Percentiles rank a stretch among this genome's conserved stretches.
These are phyloP conservation scores for Fragariocoptes setiger DNA, from an alignment of 1,140 invertebrate species.

Conservation along the genomic window DNA sequence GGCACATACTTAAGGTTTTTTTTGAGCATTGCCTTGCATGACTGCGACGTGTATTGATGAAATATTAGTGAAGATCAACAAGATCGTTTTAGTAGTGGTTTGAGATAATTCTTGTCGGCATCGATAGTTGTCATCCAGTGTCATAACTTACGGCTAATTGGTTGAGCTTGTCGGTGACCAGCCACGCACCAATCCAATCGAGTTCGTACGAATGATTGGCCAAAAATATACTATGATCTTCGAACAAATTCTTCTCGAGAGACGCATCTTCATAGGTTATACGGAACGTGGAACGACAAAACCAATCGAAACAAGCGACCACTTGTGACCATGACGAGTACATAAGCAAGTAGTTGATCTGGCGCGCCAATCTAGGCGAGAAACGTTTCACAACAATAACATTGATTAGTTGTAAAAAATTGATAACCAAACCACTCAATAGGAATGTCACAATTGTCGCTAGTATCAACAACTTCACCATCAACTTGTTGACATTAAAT, in stretches of 20 bases:
- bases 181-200: slow-evolving; percentile 70
- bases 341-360: slow-evolving; percentile 62
- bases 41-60: no score
- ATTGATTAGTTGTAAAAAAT: slow-evolving; percentile 39
- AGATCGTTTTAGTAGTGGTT: no score
- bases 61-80: no score
- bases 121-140: no score
- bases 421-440: slow-evolving; percentile 52
- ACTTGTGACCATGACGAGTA: slow-evolving; percentile 63
- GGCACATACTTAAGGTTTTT: slow-evolving; percentile 62
- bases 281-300: slow-evolving; percentile 37
- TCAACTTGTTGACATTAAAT: no score
- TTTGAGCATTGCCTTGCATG: slow-evolving; percentile 21
- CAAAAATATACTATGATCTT: slow-evolving; percentile 54
- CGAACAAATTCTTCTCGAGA: slow-evolving; percentile 41
- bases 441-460: slow-evolving; percentile 20
- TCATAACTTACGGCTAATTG: slow-evolving; percentile 40
- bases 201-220: slow-evolving; percentile 89
- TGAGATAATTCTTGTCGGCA: no score
- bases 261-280: slow-evolving; percentile 44
- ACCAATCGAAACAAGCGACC: slow-evolving; percentile 70
- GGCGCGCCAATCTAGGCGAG: slow-evolving; percentile 40
- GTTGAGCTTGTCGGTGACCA: slow-evolving; percentile 37
- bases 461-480: neutral
- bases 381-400: slow-evolving; percentile 37